Conservation (phyloP, 2,797 vertebrate species). For the Distichodus sexfasciatus region DNA sequence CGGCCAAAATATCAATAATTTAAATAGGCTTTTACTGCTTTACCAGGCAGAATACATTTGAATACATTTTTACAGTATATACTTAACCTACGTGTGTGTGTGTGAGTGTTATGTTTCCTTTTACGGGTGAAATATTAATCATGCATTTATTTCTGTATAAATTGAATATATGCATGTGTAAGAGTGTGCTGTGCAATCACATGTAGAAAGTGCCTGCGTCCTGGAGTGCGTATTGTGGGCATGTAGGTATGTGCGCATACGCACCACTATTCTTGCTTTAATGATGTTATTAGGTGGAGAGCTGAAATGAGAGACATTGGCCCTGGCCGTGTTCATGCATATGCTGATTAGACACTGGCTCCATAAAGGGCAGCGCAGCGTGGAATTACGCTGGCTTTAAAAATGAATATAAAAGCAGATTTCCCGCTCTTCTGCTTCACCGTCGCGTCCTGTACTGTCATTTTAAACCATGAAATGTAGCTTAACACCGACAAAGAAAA, state of each 20-base stretch:
- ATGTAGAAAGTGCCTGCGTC: not conserved
- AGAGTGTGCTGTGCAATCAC: constrained; percentile 1
- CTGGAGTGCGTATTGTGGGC: not conserved
- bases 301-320: not conserved
- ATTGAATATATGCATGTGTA: no score
- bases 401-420: not conserved
- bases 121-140: no score
- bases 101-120: no score
- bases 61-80: no score
- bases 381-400: no score
- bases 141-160: no score
- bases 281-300: not conserved
- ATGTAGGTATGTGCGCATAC: not conserved
- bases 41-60: no score
- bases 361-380: constrained; percentile 16
- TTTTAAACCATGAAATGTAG: not conserved
- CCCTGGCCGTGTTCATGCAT: constrained; percentile 43
- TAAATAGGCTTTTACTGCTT: no score
- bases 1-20: no score
- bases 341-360: constrained; percentile 29
- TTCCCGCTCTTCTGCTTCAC: not conserved
- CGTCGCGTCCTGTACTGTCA: no score
- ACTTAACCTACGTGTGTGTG: no score
- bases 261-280: not conserved
- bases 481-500: not conserved